Evolutionary conservation across 2,888 invertebrate species (phyloP).

Genomic region (Eupithecia abbreviata): DNA sequence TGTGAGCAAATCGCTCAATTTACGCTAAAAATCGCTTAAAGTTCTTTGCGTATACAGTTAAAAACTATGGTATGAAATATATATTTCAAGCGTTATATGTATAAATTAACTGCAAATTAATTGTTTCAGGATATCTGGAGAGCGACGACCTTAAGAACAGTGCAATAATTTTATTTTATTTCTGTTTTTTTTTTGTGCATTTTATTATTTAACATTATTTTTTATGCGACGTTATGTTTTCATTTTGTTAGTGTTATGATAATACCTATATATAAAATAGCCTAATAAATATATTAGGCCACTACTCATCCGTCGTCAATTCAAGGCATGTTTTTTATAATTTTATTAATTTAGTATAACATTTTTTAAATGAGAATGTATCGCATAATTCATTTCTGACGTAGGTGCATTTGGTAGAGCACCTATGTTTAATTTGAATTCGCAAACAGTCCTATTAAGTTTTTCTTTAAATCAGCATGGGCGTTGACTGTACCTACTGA

Average conservation of each 20-base stretch:
- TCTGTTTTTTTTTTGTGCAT: constrained; percentile 67
- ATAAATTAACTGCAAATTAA: not conserved
- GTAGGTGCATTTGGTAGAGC: not conserved
- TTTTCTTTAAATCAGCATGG: not conserved
- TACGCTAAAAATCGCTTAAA: not conserved
- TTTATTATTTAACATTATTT: constrained; percentile 59
- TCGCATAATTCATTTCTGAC: not conserved
- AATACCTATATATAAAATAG: no score
- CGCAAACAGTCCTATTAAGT: not conserved
- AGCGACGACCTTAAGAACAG: constrained; percentile 54
- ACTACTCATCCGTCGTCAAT: not conserved
- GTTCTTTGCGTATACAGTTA: not conserved
- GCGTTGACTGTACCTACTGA: not conserved
- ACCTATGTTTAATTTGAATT: not conserved
- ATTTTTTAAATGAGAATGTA: not conserved
- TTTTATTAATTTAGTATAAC: not conserved
- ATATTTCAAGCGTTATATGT: not conserved
- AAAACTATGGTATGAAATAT: not conserved
- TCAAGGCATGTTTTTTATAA: constrained; percentile 5
- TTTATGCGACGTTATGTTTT: constrained; percentile 35
- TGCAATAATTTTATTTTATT: constrained; percentile 47
- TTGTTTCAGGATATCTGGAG: constrained; percentile 64
- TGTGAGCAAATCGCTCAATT: no score
- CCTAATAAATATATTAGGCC: not conserved
- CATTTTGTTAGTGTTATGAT: constrained; percentile 19